Conservation (phyloP, 2,113 vertebrate species). For the Archilochus colubris region DNA sequence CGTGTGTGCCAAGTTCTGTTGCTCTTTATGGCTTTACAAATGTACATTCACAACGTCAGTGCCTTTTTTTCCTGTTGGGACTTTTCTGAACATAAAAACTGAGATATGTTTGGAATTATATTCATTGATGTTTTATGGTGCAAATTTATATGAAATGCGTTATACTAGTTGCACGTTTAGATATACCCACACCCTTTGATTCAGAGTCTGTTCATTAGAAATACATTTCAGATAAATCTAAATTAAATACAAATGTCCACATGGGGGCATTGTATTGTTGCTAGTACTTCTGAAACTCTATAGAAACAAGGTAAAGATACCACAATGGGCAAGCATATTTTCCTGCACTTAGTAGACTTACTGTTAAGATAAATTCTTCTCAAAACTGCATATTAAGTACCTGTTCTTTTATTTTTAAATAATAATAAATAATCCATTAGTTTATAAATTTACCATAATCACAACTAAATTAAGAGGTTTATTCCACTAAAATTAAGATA, state of each 20-base stretch:
- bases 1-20: not conserved
- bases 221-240: not conserved
- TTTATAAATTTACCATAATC: not conserved
- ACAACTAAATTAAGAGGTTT: not conserved
- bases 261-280: slow-evolving; percentile 55
- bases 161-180: not conserved
- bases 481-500: not conserved
- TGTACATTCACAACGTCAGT: not conserved
- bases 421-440: not conserved
- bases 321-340: not conserved
- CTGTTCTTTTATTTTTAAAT: not conserved
- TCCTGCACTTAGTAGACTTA: not conserved
- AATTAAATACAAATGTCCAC: slow-evolving; percentile 32
- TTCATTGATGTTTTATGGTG: not conserved
- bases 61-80: not conserved
- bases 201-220: not conserved
- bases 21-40: not conserved
- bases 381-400: not conserved
- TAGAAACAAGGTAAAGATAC: not conserved
- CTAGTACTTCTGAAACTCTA: slow-evolving; percentile 24
- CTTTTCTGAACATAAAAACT: not conserved
- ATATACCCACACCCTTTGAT: not conserved
- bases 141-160: not conserved
- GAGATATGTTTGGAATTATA: not conserved
- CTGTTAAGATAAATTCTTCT: not conserved